These are phyloP conservation scores for Theristicus caerulescens DNA, from an alignment of 2,113 vertebrate species.

Conservation along the genomic window DNA sequence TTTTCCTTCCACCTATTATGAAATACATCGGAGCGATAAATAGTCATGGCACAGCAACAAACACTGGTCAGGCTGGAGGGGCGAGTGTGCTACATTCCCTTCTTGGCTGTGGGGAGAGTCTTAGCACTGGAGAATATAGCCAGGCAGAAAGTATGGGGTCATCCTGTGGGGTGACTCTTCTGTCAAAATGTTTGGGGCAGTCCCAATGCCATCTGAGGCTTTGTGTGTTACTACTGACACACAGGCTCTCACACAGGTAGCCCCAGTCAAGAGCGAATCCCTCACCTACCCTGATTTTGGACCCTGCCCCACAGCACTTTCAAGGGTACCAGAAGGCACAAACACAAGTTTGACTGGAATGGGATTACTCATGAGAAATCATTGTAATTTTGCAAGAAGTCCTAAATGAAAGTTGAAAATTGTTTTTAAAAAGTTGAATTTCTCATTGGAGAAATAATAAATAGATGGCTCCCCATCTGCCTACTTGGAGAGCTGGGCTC, in stretches of 20 bases:
- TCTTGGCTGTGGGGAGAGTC: background rate
- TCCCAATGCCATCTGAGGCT: background rate
- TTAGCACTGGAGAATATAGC: background rate
- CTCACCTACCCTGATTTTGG: background rate
- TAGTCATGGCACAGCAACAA: background rate
- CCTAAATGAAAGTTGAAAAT: background rate
- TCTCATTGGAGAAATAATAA: background rate
- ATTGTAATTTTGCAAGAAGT: background rate
- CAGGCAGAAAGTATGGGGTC: background rate
- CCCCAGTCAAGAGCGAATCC: background rate
- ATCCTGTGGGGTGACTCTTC: background rate
- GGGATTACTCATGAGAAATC: background rate
- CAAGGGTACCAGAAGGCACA: background rate
- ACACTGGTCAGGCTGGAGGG: background rate
- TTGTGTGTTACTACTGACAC: background rate
- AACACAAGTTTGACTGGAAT: background rate
- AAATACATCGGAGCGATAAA: background rate
- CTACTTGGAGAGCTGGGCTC: background rate
- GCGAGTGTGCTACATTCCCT: fast-evolving
- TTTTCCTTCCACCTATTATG: background rate
- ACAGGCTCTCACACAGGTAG: background rate
- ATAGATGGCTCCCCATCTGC: background rate
- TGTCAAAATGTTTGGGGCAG: background rate
- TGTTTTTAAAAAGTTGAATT: background rate
- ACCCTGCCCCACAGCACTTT: background rate